Percentiles rank a stretch among this genome's conserved stretches.
Evolutionary conservation across 2,797 vertebrate species (phyloP).

Genomic region (Myotis myotis): DNA sequence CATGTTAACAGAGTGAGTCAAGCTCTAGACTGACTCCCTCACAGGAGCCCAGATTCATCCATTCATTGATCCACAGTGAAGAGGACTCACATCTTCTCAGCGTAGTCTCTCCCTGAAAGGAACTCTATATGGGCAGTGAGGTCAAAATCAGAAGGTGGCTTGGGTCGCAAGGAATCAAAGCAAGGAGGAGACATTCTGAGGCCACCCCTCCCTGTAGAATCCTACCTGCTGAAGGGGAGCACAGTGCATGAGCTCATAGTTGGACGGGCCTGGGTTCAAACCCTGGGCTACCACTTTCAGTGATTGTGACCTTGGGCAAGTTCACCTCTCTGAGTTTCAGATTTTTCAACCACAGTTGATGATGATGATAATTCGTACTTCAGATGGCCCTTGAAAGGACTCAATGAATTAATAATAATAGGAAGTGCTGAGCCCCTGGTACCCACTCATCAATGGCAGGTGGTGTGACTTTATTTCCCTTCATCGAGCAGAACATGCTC

Average conservation of each 20-base stretch:
- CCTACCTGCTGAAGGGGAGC: background rate
- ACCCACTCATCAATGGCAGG: background rate
- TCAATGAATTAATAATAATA: background rate
- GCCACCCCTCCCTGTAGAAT: background rate
- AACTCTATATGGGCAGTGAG: background rate
- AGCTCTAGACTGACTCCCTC: background rate
- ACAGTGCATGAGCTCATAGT: background rate
- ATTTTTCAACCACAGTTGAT: background rate
- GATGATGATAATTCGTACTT: background rate
- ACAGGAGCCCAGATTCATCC: background rate
- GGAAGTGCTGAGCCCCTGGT: background rate
- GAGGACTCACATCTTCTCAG: background rate
- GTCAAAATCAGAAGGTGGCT: background rate
- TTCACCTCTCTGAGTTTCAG: background rate
- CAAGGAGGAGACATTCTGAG: background rate
- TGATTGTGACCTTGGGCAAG: background rate
- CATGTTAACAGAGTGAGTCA: background rate
- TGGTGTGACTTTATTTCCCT: background rate
- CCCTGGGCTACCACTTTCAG: background rate
- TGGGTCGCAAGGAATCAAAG: background rate
- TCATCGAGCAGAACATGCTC: rapidly evolving
- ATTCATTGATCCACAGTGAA: background rate
- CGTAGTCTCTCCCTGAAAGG: background rate
- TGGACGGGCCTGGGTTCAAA: background rate
- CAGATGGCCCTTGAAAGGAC: background rate